These are phyloP conservation scores for Hemaris fuciformis DNA, from an alignment of 2,888 invertebrate genomes.

Conservation along the genomic window DNA sequence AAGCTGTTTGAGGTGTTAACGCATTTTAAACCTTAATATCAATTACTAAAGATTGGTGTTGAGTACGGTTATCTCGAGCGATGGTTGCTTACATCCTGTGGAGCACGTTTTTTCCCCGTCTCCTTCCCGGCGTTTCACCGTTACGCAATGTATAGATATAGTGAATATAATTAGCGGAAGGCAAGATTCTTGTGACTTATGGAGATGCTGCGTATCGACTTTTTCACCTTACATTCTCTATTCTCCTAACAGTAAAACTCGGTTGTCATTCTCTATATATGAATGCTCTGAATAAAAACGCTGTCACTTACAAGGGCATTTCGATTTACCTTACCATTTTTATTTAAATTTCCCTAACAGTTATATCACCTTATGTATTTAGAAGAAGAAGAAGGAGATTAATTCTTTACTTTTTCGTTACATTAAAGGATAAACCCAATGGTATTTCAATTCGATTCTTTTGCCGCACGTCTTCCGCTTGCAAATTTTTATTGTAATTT, in stretches of 20 bases:
- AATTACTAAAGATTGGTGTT: conserved; percentile 47
- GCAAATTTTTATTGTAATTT: conserved; percentile 18
- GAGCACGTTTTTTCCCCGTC: conserved; percentile 74
- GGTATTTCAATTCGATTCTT: background rate
- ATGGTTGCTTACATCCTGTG: conserved; percentile 70
- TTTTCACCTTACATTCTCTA: conserved; percentile 71
- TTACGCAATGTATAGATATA: conserved; percentile 77
- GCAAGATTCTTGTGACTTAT: conserved; percentile 80
- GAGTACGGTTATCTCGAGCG: conserved; percentile 42
- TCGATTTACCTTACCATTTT: background rate
- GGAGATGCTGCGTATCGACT: conserved; percentile 72
- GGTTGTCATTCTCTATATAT: background rate
- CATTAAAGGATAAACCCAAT: background rate
- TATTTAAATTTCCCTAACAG: background rate
- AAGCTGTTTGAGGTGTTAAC: conserved; percentile 38
- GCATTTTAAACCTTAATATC: conserved; percentile 52
- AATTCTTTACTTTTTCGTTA: background rate
- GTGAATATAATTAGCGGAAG: conserved; percentile 82
- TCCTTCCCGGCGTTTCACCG: conserved; percentile 81
- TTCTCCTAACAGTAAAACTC: conserved; percentile 54
- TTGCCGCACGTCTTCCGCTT: background rate
- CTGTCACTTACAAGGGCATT: background rate
- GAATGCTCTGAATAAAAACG: background rate
- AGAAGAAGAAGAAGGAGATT: background rate
- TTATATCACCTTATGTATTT: background rate